A percentile compares a stretch with the other conserved stretches of the same genome.
Evolutionary conservation across 1,140 invertebrate species (phyloP).

Genomic region (Drosophila mauritiana): DNA sequence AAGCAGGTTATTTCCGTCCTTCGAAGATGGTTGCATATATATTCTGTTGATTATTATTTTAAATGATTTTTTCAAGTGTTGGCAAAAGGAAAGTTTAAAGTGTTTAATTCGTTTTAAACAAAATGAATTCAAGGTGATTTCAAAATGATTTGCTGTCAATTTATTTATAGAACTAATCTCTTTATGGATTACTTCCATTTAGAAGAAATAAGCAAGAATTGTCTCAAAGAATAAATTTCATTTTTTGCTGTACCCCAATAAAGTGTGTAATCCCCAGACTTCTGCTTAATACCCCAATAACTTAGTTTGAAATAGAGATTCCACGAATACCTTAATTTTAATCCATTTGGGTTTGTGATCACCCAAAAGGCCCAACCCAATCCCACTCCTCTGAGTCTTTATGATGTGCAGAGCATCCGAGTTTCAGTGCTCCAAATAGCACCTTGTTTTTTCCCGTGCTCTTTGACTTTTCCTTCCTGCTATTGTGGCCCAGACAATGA

Average conservation of each 20-base stretch:
- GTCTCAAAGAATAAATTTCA: neutral
- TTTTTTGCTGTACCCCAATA: neutral
- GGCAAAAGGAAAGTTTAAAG: neutral
- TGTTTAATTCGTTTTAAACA: neutral
- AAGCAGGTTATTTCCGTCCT: neutral
- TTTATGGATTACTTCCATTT: neutral
- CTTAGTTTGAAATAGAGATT: neutral
- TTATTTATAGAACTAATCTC: neutral
- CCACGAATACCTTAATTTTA: neutral
- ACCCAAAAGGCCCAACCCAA: neutral
- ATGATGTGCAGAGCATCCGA: slow-evolving; percentile 18
- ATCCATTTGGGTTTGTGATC: slow-evolving; percentile 1
- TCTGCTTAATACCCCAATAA: neutral
- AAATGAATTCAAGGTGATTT: slow-evolving; percentile 2
- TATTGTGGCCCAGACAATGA: slow-evolving; percentile 62
- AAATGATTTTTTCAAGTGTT: neutral
- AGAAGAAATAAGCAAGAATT: neutral
- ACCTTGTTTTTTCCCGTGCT: slow-evolving; percentile 21
- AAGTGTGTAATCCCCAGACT: neutral
- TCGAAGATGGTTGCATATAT: neutral
- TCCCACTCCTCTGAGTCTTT: neutral
- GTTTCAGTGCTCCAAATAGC: slow-evolving; percentile 3
- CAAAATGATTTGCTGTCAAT: neutral
- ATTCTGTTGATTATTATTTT: neutral
- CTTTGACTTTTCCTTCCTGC: slow-evolving; percentile 57